These are phyloP conservation scores for Lepilemur septentrionalis DNA, from an alignment of 2,797 vertebrate species.

Conservation along the genomic window DNA sequence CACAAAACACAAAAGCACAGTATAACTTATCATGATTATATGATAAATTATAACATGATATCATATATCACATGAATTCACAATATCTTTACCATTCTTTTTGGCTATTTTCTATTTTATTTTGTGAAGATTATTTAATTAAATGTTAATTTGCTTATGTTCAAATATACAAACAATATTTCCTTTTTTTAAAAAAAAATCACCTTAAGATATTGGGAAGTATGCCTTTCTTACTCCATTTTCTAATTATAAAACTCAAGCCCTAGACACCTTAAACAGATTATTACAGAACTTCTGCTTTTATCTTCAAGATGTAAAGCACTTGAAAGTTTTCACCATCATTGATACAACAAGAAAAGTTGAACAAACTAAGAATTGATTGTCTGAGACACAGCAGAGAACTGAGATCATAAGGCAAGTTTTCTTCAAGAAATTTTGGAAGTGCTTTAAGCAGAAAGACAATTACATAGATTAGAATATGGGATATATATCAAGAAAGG, in stretches of 20 bases:
- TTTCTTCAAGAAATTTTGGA: not conserved
- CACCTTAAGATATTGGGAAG: not conserved
- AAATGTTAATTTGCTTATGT: not conserved
- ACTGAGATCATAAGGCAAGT: not conserved
- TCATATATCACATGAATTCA: too few relatives aligned
- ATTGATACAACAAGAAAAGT: not conserved
- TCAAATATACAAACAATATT: not conserved
- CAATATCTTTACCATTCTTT: not conserved
- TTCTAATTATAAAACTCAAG: not conserved
- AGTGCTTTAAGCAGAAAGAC: not conserved
- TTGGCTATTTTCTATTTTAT: not conserved
- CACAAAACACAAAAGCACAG: not conserved
- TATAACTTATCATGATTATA: not conserved
- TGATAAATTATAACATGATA: too few relatives aligned
- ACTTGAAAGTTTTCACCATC: not conserved
- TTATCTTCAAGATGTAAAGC: not conserved
- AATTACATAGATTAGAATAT: not conserved
- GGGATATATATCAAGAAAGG: not conserved
- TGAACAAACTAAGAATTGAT: not conserved
- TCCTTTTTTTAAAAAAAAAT: not conserved
- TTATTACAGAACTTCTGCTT: not conserved
- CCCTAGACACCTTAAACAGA: not conserved
- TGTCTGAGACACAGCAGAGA: not conserved
- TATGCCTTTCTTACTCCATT: not conserved
- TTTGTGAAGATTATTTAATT: not conserved